A percentile compares a stretch with the other conserved stretches of the same genome.
Evolutionary conservation across 2,113 vertebrate species (phyloP).

Genomic region (Edolisoma coerulescens): DNA sequence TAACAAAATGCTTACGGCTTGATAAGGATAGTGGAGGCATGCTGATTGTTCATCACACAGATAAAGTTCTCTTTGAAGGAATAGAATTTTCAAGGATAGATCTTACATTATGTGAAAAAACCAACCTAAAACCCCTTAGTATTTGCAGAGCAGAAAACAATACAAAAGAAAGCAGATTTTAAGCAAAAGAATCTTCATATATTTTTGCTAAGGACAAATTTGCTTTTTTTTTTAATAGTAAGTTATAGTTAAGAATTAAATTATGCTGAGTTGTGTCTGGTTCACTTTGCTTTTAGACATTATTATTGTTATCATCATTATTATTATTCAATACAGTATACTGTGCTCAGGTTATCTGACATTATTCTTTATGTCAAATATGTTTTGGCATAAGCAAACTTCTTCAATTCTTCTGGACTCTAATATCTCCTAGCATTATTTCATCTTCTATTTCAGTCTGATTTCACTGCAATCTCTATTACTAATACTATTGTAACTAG

Average conservation of each 20-base stretch:
- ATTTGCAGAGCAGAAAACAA: background rate
- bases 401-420: background rate
- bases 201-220: background rate
- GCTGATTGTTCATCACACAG: background rate
- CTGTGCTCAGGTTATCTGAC: background rate
- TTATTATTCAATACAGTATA: background rate
- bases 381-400: background rate
- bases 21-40: background rate
- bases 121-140: rapidly evolving
- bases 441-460: background rate
- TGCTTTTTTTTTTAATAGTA: background rate
- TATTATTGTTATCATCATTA: background rate
- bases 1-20: background rate
- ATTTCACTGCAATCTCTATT: background rate
- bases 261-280: background rate
- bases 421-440: background rate
- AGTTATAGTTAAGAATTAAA: background rate
- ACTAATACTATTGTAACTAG: background rate
- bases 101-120: background rate
- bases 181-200: background rate
- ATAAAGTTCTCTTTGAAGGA: background rate
- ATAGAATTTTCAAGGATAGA: background rate
- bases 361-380: background rate
- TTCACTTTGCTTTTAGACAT: background rate
- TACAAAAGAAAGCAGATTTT: background rate